Conservation (phyloP, 2,113 vertebrate species). For the Paramormyrops kingsleyae region DNA sequence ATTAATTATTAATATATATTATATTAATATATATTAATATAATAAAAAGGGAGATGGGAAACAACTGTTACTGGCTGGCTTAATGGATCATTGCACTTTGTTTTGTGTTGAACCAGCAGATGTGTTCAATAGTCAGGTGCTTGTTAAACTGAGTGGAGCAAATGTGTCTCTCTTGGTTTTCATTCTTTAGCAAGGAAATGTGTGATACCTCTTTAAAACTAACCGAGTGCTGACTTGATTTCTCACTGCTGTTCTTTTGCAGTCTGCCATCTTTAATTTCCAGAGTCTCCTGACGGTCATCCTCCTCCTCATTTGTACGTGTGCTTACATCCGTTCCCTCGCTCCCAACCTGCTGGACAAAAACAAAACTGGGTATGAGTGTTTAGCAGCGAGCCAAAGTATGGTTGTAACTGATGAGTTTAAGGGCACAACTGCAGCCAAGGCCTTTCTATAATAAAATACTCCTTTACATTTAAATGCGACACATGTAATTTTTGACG, state of each 20-base stretch:
- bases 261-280: slow-evolving; percentile 91
- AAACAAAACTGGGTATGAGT: slow-evolving; percentile 81
- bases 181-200: neutral
- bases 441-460: neutral
- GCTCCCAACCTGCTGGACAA: slow-evolving; percentile 77
- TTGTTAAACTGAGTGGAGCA: neutral
- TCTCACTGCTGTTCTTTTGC: slow-evolving; percentile 3
- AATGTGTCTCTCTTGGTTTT: neutral
- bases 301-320: slow-evolving; percentile 82
- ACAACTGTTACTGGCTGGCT: neutral
- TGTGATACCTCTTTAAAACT: neutral
- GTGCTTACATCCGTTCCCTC: slow-evolving; percentile 76
- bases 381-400: neutral
- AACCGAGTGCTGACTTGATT: neutral
- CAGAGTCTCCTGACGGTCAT: slow-evolving; percentile 82
- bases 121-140: neutral
- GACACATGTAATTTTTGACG: neutral
- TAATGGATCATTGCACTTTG: neutral
- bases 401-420: neutral
- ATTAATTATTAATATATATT: neutral
- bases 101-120: neutral
- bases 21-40: no score
- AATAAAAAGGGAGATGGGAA: neutral
- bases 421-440: neutral
- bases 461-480: neutral